Conservation (phyloP, 2,797 vertebrate species). For the Eulemur mongoz region DNA sequence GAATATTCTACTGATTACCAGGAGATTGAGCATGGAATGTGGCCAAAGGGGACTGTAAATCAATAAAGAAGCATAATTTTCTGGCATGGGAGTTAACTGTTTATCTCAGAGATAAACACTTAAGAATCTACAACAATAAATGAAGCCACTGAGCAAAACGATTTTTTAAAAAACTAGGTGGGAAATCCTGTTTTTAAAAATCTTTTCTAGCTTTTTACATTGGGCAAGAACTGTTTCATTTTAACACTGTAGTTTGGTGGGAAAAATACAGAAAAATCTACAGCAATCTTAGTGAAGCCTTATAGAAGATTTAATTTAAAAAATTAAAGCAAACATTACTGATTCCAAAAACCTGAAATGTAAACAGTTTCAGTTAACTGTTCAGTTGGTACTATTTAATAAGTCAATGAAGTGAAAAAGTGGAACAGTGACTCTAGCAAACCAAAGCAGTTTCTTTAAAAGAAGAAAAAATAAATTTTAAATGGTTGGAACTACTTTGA, state of each 20-base stretch:
- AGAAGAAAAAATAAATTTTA: not conserved
- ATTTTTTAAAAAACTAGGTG: not conserved
- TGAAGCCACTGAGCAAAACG: not conserved
- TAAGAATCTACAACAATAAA: constrained; percentile 22
- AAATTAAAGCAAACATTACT: constrained; percentile 63
- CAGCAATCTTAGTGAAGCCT: not conserved
- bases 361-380: constrained; percentile 65
- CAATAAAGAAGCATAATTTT: constrained; percentile 50
- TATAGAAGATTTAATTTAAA: constrained; percentile 51
- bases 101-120: constrained; percentile 69
- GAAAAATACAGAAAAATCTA: constrained; percentile 30
- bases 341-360: constrained; percentile 67
- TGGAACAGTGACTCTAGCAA: constrained; percentile 26
- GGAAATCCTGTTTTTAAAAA: not conserved
- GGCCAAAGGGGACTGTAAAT: constrained; percentile 59
- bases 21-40: constrained; percentile 51
- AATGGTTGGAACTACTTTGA: not conserved
- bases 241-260: constrained; percentile 19
- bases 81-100: constrained; percentile 47
- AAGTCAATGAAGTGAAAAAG: constrained; percentile 65
- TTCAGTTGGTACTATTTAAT: constrained; percentile 54
- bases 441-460: not conserved
- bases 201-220: not conserved
- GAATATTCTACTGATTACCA: constrained; percentile 39
- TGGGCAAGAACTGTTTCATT: not conserved